Conservation (phyloP, 2,797 vertebrate genomes). For the Xenentodon cancila region DNA sequence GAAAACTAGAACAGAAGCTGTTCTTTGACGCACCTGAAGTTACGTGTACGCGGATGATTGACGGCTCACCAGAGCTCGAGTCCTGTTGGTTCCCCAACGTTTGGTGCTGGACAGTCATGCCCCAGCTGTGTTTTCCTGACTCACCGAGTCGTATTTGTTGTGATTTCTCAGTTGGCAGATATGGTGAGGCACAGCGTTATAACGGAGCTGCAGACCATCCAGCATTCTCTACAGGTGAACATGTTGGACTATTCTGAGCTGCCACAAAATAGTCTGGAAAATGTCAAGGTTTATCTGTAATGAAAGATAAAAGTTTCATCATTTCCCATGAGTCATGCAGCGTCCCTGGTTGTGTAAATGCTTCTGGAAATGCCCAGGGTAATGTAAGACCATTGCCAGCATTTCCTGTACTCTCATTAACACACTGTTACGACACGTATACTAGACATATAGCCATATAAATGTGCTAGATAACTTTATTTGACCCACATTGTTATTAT, state of each 20-base stretch:
- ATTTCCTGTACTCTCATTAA: constrained; percentile 43
- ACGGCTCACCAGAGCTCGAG: neutral
- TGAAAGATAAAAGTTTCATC: constrained; percentile 37
- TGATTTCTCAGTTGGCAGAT: constrained; percentile 69
- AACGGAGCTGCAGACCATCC: constrained; percentile 76
- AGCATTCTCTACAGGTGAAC: constrained; percentile 66
- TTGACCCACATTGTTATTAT: too few relatives aligned
- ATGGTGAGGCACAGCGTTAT: constrained; percentile 77
- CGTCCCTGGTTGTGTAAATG: constrained; percentile 33
- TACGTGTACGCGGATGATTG: neutral
- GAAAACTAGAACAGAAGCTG: too few relatives aligned
- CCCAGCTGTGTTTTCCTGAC: neutral
- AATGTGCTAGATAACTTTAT: too few relatives aligned
- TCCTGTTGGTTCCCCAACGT: neutral
- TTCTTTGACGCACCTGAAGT: too few relatives aligned
- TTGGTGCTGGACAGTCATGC: neutral
- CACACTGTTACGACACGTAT: constrained; percentile 16
- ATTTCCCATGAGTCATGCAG: constrained; percentile 42
- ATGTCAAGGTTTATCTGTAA: constrained; percentile 8
- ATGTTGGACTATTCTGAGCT: constrained; percentile 1
- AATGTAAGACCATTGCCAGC: constrained; percentile 25
- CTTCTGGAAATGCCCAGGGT: constrained; percentile 55
- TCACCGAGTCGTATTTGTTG: constrained; percentile 20
- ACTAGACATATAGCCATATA: neutral
- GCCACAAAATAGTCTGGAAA: constrained; percentile 4